Evolutionary conservation across 2,888 invertebrate species (phyloP).

Genomic region (Lithophane semibrunnea): DNA sequence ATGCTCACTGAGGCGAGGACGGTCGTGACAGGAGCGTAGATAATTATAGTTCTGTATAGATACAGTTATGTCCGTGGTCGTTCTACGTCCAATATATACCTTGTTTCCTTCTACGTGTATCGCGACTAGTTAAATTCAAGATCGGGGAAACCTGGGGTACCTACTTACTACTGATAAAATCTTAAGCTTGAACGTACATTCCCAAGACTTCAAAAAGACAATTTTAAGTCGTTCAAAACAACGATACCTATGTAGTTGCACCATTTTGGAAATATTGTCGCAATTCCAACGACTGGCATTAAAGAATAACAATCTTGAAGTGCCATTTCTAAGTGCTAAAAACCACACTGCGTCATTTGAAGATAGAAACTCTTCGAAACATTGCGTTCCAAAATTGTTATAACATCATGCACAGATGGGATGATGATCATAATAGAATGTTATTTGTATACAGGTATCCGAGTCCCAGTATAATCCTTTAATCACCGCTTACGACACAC

Average conservation of each 20-base stretch:
- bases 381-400: constrained; percentile 31
- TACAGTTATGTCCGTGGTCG: background rate
- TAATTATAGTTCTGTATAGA: background rate
- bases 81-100: too few relatives aligned
- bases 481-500: constrained; percentile 46
- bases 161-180: too few relatives aligned
- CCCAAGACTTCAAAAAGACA: background rate
- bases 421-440: constrained; percentile 38
- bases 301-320: background rate
- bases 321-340: background rate
- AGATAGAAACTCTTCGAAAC: constrained; percentile 10
- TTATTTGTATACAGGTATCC: constrained; percentile 54
- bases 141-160: too few relatives aligned
- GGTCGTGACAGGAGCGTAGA: too few relatives aligned
- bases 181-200: too few relatives aligned
- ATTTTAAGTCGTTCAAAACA: background rate
- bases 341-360: constrained; percentile 8
- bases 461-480: constrained; percentile 43
- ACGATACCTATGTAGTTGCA: background rate
- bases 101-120: background rate
- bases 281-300: background rate
- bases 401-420: constrained; percentile 15
- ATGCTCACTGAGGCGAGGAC: background rate
- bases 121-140: too few relatives aligned
- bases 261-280: background rate